phyloP scores from a whole-genome alignment of 2,888 invertebrate genomes.

The Liodrosophila aerea region DNA sequence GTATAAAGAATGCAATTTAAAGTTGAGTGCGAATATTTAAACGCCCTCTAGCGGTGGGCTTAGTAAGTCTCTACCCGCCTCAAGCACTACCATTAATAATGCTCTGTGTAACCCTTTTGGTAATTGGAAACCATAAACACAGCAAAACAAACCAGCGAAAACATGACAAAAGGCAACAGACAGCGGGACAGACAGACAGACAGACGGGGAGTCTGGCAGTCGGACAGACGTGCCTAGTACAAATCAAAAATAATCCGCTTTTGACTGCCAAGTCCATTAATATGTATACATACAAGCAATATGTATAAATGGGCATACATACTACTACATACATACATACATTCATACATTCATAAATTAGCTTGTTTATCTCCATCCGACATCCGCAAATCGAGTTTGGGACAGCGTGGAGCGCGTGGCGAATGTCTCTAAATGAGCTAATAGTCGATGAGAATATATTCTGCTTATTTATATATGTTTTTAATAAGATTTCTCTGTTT shows the following conservation, averaged over 20 bases:
- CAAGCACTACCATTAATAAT: slow-evolving; percentile 21
- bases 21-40: neutral
- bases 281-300: slow-evolving; percentile 1
- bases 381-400: slow-evolving; percentile 38
- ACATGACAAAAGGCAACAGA: slow-evolving; percentile 37
- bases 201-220: slow-evolving; percentile 18
- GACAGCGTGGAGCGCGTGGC: slow-evolving; percentile 34
- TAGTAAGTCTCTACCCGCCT: neutral
- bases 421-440: slow-evolving; percentile 28
- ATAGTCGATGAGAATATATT: slow-evolving; percentile 25
- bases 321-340: slow-evolving; percentile 8
- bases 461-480: slow-evolving; percentile 3
- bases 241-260: slow-evolving; percentile 70
- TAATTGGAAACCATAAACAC: slow-evolving; percentile 70
- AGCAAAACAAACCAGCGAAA: slow-evolving; percentile 45
- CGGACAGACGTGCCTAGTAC: slow-evolving; percentile 48
- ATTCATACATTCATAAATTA: slow-evolving; percentile 33
- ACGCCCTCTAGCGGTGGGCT: too few relatives aligned
- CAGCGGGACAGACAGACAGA: slow-evolving; percentile 13
- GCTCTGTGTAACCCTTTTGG: slow-evolving; percentile 21
- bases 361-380: slow-evolving; percentile 27
- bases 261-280: slow-evolving; percentile 38
- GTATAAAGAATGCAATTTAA: neutral
- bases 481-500: slow-evolving; percentile 59
- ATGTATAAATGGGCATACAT: neutral